phyloP scores from a whole-genome alignment of 2,113 vertebrate species.

The Brachyistius frenatus region DNA sequence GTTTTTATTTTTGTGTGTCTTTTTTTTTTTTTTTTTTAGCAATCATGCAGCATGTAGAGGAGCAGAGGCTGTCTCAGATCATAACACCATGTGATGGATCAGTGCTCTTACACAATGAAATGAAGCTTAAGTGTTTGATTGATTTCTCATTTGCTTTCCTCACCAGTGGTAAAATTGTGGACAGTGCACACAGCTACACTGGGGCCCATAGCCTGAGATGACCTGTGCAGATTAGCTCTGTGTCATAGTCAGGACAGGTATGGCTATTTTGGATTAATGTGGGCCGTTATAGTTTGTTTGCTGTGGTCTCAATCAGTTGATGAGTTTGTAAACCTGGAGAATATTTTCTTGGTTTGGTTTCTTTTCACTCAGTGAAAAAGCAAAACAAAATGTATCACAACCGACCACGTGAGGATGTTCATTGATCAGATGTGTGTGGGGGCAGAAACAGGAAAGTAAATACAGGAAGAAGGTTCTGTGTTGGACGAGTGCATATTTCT shows the following conservation, averaged over 20 bases:
- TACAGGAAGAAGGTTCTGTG: no score
- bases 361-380: no score
- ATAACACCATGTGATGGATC: slow-evolving; percentile 68
- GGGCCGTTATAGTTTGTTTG: slow-evolving; percentile 3
- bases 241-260: slow-evolving; percentile 38
- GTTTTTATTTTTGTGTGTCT: slow-evolving; percentile 10
- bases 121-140: slow-evolving; percentile 73
- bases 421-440: no score
- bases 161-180: slow-evolving; percentile 46
- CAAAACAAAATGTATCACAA: no score
- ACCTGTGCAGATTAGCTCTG: slow-evolving; percentile 27
- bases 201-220: slow-evolving; percentile 16
- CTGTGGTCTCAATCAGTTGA: no score
- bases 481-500: no score
- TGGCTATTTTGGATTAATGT: slow-evolving; percentile 33
- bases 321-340: no score
- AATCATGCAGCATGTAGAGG: slow-evolving; percentile 46
- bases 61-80: slow-evolving; percentile 52
- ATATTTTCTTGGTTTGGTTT: no score
- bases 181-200: neutral
- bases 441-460: no score
- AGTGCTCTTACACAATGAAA: slow-evolving; percentile 70
- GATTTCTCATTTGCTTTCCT: slow-evolving; percentile 70
- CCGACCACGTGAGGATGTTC: no score
- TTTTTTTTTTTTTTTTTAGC: neutral